A percentile compares a stretch with the other conserved stretches of the same genome.
These are phyloP conservation scores for Capreolus pygargus DNA, from an alignment of 2,113 vertebrate species.

Conservation along the genomic window DNA sequence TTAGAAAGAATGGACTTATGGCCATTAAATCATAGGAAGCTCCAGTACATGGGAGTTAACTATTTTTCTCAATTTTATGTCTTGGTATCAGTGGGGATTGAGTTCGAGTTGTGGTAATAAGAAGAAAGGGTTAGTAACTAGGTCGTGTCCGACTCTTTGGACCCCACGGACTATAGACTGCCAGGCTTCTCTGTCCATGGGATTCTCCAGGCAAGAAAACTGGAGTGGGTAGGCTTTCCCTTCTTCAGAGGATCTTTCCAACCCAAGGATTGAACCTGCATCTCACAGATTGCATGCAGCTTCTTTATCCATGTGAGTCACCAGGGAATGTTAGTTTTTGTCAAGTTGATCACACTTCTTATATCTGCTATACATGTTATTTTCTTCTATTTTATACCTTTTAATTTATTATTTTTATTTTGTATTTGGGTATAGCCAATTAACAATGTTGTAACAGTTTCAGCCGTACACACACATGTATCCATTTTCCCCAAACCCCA, in stretches of 20 bases:
- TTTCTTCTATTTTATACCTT: neutral
- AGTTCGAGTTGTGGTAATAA: neutral
- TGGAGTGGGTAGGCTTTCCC: neutral
- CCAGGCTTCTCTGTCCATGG: neutral
- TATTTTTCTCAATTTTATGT: neutral
- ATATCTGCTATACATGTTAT: neutral
- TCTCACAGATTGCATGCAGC: neutral
- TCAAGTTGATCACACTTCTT: neutral
- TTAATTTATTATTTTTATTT: neutral
- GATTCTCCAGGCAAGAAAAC: neutral
- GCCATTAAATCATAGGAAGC: too few relatives aligned
- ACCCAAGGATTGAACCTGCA: rapidly evolving
- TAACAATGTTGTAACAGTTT: neutral
- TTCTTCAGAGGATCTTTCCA: neutral
- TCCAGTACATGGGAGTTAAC: neutral
- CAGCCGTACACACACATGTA: neutral
- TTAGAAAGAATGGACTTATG: neutral
- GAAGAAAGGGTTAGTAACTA: neutral
- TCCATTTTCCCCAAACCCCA: neutral
- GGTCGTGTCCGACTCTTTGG: neutral
- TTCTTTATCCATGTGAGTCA: neutral
- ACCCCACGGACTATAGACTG: neutral
- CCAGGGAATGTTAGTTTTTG: neutral
- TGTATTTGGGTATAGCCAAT: neutral
- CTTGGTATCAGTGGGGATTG: neutral